A percentile compares a stretch with the other conserved stretches of the same genome.
phyloP scores from a whole-genome alignment of 2,888 invertebrate genomes.

The Drosophila fungiperda region DNA sequence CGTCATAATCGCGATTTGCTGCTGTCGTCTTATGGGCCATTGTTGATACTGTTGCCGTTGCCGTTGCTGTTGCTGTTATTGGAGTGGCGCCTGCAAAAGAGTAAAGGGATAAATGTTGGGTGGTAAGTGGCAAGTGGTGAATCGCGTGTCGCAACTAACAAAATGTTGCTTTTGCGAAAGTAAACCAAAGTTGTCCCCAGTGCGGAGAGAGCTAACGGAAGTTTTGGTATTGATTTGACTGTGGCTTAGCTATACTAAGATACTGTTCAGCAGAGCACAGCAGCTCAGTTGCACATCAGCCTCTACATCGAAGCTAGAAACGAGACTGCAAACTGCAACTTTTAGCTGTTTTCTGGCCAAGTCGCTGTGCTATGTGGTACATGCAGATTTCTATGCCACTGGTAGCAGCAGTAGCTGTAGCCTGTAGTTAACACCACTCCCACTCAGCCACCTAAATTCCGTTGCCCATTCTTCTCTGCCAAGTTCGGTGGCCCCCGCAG shows the following conservation, averaged over 20 bases:
- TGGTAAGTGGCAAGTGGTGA: slow-evolving; percentile 67
- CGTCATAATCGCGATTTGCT: slow-evolving; percentile 79
- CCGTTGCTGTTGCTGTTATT: slow-evolving; percentile 38
- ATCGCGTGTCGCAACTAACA: slow-evolving; percentile 71
- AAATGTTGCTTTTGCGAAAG: slow-evolving; percentile 77
- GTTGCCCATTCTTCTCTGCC: slow-evolving; percentile 13
- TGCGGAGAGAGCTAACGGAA: no score
- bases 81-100: slow-evolving; percentile 62
- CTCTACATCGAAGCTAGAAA: not conserved
- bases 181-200: slow-evolving; percentile 35
- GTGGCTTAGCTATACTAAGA: slow-evolving; percentile 1
- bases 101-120: slow-evolving; percentile 49
- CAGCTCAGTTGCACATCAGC: not conserved
- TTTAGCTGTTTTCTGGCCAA: slow-evolving; percentile 35
- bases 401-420: slow-evolving; percentile 32
- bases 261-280: not conserved
- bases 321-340: not conserved
- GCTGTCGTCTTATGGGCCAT: slow-evolving; percentile 69
- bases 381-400: slow-evolving; percentile 64
- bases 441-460: not conserved
- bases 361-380: slow-evolving; percentile 1
- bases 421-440: slow-evolving; percentile 15
- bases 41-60: slow-evolving; percentile 38
- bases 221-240: no score
- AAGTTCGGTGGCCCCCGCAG: not conserved